phyloP scores from a whole-genome alignment of 2,797 vertebrate genomes.

The Catharus ustulatus region DNA sequence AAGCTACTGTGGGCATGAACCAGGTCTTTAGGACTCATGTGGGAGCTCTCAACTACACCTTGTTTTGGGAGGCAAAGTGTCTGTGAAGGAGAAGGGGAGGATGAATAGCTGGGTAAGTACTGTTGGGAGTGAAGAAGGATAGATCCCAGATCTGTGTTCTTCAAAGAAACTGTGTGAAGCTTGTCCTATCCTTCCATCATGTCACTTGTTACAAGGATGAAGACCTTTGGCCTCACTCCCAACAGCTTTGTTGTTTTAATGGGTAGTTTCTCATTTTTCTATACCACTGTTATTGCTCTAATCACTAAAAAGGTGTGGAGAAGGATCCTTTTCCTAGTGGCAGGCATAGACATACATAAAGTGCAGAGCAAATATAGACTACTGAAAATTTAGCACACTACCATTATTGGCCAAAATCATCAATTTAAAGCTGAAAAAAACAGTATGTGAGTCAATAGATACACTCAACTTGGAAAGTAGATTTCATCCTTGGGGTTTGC shows the following conservation, averaged over 20 bases:
- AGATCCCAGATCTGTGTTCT: not conserved
- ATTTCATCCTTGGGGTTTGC: not conserved
- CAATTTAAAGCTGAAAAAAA: not conserved
- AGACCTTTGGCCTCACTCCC: not conserved
- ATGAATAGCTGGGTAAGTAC: not conserved
- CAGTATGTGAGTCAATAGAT: not conserved
- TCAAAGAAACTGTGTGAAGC: not conserved
- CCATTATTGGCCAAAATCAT: not conserved
- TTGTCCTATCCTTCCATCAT: not conserved
- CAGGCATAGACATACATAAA: not conserved
- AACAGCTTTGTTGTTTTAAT: not conserved
- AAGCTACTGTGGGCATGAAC: not conserved
- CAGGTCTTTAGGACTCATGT: not conserved
- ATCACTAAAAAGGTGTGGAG: not conserved
- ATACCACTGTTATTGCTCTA: not conserved
- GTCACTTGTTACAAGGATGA: not conserved
- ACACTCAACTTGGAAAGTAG: not conserved
- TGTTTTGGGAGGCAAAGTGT: not conserved
- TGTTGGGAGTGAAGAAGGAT: not conserved
- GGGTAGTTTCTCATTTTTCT: not conserved
- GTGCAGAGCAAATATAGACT: not conserved
- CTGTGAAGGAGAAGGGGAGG: not conserved
- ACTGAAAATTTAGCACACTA: not conserved
- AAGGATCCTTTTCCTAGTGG: not conserved
- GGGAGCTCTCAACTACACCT: not conserved